A percentile compares a stretch with the other conserved stretches of the same genome.
phyloP scores from a whole-genome alignment of 30 jellyfish, hydroid and myxozoan species.

The Hydractinia symbiolongicarpus region DNA sequence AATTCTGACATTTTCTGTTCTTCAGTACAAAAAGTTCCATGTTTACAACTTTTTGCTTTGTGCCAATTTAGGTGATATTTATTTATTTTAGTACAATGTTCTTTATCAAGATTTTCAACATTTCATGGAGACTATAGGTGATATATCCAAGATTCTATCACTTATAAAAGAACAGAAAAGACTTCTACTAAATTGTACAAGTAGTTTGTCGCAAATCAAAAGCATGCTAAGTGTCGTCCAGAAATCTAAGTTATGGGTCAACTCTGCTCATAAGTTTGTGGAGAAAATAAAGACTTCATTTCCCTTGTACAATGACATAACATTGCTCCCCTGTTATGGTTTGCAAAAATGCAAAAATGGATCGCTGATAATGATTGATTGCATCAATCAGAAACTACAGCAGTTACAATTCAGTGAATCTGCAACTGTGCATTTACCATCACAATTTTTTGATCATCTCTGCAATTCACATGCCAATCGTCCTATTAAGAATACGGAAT shows the following conservation, averaged over 20 bases:
- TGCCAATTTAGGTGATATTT: no score
- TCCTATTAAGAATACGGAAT: not conserved
- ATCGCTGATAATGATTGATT: not conserved
- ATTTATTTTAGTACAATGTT: constrained; percentile 40
- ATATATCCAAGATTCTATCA: constrained; percentile 17
- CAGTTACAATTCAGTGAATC: not conserved
- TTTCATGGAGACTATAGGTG: constrained; percentile 39
- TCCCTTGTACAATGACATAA: constrained; percentile 58
- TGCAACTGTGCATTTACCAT: not conserved
- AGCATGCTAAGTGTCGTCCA: not conserved
- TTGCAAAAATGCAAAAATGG: constrained; percentile 30
- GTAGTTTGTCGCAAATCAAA: not conserved
- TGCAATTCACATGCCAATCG: not conserved
- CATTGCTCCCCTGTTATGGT: constrained; percentile 11
- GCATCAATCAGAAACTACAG: not conserved
- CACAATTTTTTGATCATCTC: not conserved
- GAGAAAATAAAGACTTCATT: constrained; percentile 18
- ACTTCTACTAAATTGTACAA: constrained; percentile 3
- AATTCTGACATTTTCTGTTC: no score
- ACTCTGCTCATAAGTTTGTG: constrained; percentile 52
- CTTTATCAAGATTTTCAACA: constrained; percentile 50
- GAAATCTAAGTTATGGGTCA: constrained; percentile 37
- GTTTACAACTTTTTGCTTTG: no score
- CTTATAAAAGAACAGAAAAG: constrained; percentile 36
- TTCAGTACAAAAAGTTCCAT: no score